phyloP scores from a whole-genome alignment of 2,888 invertebrate genomes.

The Melikaiella ostensackeni region DNA sequence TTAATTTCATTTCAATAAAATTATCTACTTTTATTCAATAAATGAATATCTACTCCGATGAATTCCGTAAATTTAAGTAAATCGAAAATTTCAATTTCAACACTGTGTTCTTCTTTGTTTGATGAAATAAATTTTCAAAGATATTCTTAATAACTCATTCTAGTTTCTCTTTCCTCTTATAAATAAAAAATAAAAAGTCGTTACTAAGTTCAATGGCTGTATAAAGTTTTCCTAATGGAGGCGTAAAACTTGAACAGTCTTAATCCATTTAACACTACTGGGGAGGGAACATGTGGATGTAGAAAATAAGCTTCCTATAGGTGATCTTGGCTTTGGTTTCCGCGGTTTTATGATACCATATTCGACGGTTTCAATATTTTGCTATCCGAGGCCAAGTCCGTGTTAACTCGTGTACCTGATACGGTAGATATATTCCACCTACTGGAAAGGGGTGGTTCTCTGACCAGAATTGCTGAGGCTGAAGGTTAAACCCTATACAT shows the following conservation, averaged over 20 bases:
- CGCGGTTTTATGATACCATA: slow-evolving; percentile 42
- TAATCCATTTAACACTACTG: background rate
- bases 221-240: background rate
- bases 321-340: slow-evolving; percentile 22
- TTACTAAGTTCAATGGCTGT: background rate
- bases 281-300: background rate
- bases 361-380: slow-evolving; percentile 53
- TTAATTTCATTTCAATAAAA: too few species aligned
- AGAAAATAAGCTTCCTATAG: slow-evolving; percentile 30
- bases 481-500: background rate
- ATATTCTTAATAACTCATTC: too few species aligned
- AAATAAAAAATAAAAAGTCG: background rate
- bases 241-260: background rate
- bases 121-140: background rate
- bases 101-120: too few species aligned
- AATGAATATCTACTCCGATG: too few species aligned
- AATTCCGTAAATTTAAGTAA: too few species aligned
- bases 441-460: background rate
- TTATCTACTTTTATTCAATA: too few species aligned
- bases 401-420: background rate
- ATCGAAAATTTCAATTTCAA: too few species aligned
- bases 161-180: too few species aligned
- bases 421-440: background rate
- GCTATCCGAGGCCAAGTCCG: slow-evolving; percentile 33
- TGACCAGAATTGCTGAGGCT: background rate